Percentiles rank a stretch among this genome's conserved stretches.
Conservation (phyloP, 2,113 vertebrate genomes). For the Dissostichus mawsoni region DNA sequence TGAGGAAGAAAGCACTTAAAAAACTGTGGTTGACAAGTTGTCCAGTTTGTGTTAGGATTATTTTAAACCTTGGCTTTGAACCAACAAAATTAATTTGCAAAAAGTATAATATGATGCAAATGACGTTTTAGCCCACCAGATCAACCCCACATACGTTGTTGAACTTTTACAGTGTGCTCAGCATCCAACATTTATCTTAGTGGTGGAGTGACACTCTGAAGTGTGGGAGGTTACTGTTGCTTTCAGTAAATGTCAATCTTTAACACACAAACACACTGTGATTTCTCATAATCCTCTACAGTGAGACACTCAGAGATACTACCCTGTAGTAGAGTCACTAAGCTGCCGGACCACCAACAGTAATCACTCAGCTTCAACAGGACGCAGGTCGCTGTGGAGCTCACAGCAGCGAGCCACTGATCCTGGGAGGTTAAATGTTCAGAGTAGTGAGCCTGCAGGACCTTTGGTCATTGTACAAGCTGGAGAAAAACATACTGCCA, state of each 20-base stretch:
- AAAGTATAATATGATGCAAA: background rate
- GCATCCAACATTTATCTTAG: background rate
- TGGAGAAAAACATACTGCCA: slow-evolving; percentile 15
- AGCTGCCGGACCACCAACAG: slow-evolving; percentile 10
- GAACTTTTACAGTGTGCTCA: background rate
- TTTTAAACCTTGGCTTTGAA: background rate
- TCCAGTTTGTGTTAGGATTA: background rate
- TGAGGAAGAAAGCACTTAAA: too few species aligned
- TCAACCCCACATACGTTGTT: background rate
- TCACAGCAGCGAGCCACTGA: slow-evolving; percentile 24
- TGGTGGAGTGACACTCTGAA: background rate
- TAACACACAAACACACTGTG: slow-evolving; percentile 6
- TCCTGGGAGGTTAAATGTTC: slow-evolving; percentile 33
- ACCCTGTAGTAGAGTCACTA: slow-evolving; percentile 3
- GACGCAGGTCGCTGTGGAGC: background rate
- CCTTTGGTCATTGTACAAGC: background rate
- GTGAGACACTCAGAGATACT: slow-evolving; percentile 12
- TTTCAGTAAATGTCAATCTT: background rate
- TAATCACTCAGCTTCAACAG: slow-evolving; percentile 37
- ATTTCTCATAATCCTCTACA: slow-evolving; percentile 4
- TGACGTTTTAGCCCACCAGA: background rate
- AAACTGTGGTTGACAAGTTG: background rate
- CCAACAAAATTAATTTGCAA: background rate
- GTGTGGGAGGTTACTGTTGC: background rate
- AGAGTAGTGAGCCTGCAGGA: slow-evolving; percentile 5